A percentile compares a stretch with the other conserved stretches of the same genome.
Conservation (phyloP, 1,140 invertebrate genomes). For the Doryteuthis pealeii region DNA sequence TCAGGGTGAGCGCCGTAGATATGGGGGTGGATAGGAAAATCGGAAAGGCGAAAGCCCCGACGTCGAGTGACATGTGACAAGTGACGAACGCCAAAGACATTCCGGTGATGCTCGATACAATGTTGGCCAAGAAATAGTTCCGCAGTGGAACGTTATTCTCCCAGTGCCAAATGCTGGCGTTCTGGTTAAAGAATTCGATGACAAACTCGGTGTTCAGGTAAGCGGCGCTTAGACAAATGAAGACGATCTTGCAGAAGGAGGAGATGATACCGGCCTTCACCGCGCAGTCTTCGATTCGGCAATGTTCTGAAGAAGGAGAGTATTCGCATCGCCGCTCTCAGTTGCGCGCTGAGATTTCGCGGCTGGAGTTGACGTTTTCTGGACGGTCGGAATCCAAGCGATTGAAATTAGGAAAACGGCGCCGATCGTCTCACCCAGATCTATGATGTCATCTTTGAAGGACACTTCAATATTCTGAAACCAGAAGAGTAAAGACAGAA, state of each 20-base stretch:
- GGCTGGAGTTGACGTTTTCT: background rate
- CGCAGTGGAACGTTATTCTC: background rate
- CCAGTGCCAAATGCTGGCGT: background rate
- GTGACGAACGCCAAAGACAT: conserved; percentile 30
- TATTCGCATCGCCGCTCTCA: background rate
- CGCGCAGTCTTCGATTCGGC: conserved; percentile 12
- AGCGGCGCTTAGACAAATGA: conserved; percentile 17
- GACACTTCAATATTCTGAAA: background rate
- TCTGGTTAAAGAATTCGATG: conserved; percentile 11
- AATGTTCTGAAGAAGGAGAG: background rate
- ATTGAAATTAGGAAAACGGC: background rate
- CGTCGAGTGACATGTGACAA: conserved; percentile 31
- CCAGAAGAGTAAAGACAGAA: no score
- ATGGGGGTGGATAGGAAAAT: conserved; percentile 25
- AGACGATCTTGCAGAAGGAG: conserved; percentile 18
- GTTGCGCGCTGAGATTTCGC: background rate
- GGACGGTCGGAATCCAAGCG: background rate
- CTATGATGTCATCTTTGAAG: background rate
- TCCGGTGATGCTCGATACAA: conserved; percentile 16
- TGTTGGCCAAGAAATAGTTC: conserved; percentile 18
- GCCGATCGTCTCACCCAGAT: background rate
- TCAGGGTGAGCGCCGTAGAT: no score
- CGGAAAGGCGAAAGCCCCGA: conserved; percentile 29
- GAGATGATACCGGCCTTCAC: conserved; percentile 26
- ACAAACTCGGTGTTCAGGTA: conserved; percentile 17